Percentiles rank a stretch among this genome's conserved stretches.
These are phyloP conservation scores for Girardinus metallicus DNA, from an alignment of 2,797 vertebrate species.

Conservation along the genomic window DNA sequence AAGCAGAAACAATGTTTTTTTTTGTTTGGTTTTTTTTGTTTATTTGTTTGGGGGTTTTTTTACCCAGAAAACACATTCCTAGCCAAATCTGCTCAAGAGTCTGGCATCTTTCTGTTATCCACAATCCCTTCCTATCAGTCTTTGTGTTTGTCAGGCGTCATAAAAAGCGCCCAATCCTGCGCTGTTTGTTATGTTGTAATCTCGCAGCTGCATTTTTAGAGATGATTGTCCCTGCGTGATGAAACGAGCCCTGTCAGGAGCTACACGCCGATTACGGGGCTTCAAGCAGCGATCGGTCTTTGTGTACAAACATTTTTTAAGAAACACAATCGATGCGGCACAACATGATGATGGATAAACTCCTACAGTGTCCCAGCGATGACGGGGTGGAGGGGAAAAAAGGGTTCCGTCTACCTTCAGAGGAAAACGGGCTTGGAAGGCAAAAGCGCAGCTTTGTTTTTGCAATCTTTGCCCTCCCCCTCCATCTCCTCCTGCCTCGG, in stretches of 20 bases:
- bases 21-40: constrained; percentile 1
- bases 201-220: constrained; percentile 46
- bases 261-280: constrained; percentile 58
- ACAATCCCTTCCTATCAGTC: constrained; percentile 16
- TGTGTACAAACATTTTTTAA: constrained; percentile 57
- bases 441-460: constrained; percentile 13
- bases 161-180: constrained; percentile 40
- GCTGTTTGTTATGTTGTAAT: constrained; percentile 57
- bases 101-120: constrained; percentile 32
- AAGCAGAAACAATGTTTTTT: constrained; percentile 13
- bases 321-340: constrained; percentile 35
- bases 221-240: constrained; percentile 66
- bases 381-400: background rate
- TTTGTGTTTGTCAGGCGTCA: constrained; percentile 6
- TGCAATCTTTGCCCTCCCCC: background rate
- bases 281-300: constrained; percentile 51
- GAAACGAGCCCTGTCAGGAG: constrained; percentile 62
- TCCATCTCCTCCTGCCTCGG: constrained; percentile 30
- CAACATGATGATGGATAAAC: constrained; percentile 60
- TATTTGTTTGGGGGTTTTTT: constrained; percentile 18
- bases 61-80: constrained; percentile 29
- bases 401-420: constrained; percentile 23
- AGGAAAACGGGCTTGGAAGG: constrained; percentile 5
- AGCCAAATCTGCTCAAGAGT: constrained; percentile 12
- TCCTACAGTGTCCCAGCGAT: constrained; percentile 41